Base-by-base conservation (phyloP, 2,113 vertebrate genomes). In the Elanus axillaris region DNA sequence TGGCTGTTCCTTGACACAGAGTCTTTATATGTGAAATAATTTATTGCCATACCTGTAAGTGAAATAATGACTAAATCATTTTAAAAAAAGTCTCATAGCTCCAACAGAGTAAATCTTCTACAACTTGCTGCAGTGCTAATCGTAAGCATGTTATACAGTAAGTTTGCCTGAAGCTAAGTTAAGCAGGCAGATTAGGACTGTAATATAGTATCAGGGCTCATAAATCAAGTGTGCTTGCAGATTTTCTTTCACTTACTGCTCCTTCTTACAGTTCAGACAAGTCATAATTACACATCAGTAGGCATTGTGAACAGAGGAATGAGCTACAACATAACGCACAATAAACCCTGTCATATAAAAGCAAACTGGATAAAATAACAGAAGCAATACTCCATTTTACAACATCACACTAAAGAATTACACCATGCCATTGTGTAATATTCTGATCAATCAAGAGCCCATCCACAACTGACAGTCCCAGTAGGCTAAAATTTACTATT, bases 321-420 rank as follows among this genome's bases (percentile, higher is more conserved):
- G 98, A 98, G 98, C 98, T 99, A 98, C 98, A 98, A 98, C 98
- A 98, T 98, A 99, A 99, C 96, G 98, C 98, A 98, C 99, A 98
- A 99, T 99, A 99, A 99, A 99, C 98, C 98, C 98, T 98, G 98
- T 98, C 98, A 98, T 98, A 99, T 99, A 99, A 99, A 99, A 98
- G 98, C 98, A 98, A 98, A 98, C 98, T 98, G 98, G 98, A 99
- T 99, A 99, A 99, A 99, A 99, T 99, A 99, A 98, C 98, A 98
- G 98, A 98, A 98, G 97, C 98, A 98, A 98, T 98, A 98, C 98
- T 98, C 98, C 98, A 98, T 98, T 98, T 98, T 98, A 98, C 98
- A 98, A 98, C 98, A 98, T 97, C 98, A 98, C 97, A 97, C 97
- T 98, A 97, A 98, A 98, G 98, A 98, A 98, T 98, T 98, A 98